Evolutionary conservation across 2,888 invertebrate genomes (phyloP), one percentile per base, ranked within the genome.

Genomic region (Drosophila mettleri): DNA sequence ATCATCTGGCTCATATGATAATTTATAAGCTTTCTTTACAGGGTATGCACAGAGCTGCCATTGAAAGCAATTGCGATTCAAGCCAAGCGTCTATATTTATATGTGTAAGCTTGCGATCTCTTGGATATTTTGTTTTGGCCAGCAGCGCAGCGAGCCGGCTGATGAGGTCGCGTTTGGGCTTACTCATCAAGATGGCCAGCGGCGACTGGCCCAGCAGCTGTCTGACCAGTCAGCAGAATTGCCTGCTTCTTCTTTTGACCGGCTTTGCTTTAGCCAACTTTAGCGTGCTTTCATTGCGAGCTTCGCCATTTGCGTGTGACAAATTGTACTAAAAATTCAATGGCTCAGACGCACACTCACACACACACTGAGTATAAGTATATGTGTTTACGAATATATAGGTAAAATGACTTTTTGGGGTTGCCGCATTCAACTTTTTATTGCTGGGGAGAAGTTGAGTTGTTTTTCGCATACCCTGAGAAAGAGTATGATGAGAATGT

Each of bases 261-360:
- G 64, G 51, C 51, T 64, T 62, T 62, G 62, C 49, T 63, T 64
- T 53, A 31, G 60, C 31, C 43, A 59, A 62, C 74, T 78, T 77
- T 74, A 58, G 59, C 70, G 69, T 51, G 80, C 66, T 74, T 70
- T 63, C 62, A 65, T 46, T 76, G 80, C 43, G 48, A 69, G 78
- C 69, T 74, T 62, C 74, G 55, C 45, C 63, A 61, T 78, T 63
- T 69, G 76, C 61, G 46, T 61, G 57, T 54, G 64, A 66, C 53
- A 78, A 74, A 64, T 84, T 74, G 78, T 74, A 81, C 70, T 74
- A 49, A 72, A 76, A 77, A 73, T 73, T 58, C 76, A 82, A 63
- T 63, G 48, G 33, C 29, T 62, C 33, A 33, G 16, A 58, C n/a
- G 22, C 3, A 16, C 2, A 22, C 4, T 24, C 16, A 16, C 20